A percentile compares a stretch with the other conserved stretches of the same genome.
Conservation (phyloP, 2,113 vertebrate species). For the Eudyptes chrysolophus region DNA sequence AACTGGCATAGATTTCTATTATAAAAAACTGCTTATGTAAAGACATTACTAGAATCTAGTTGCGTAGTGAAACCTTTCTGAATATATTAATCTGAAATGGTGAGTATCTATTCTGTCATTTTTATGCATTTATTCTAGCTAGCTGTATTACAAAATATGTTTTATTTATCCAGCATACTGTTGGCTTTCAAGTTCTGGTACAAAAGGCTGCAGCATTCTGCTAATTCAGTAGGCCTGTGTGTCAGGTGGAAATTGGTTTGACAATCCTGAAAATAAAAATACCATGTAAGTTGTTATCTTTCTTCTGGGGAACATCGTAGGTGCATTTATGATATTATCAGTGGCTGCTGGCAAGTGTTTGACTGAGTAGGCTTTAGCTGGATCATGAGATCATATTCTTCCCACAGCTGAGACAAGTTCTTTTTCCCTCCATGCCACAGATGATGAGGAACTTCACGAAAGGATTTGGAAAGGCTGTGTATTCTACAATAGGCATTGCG, state of each 20-base stretch:
- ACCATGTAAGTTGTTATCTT: background rate
- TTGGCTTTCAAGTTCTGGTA: background rate
- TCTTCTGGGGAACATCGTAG: background rate
- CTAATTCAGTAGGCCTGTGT: background rate
- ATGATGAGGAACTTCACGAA: background rate
- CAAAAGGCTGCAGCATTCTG: background rate
- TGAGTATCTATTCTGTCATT: background rate
- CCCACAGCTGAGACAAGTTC: background rate
- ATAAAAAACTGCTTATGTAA: background rate
- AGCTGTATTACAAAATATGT: background rate
- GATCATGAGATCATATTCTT: background rate
- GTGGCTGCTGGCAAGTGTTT: conserved; percentile 3
- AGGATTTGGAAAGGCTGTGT: background rate
- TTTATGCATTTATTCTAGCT: background rate
- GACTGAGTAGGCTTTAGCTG: background rate
- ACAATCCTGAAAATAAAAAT: conserved; percentile 31
- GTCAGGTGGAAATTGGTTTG: background rate
- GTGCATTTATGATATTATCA: conserved; percentile 11
- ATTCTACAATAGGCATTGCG: background rate
- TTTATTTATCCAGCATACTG: background rate
- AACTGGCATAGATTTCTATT: background rate
- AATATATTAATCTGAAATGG: background rate
- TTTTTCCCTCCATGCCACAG: background rate
- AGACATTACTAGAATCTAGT: background rate
- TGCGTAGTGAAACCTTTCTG: background rate